Conservation (phyloP, 2,113 vertebrate species). For the Rana temporaria region DNA sequence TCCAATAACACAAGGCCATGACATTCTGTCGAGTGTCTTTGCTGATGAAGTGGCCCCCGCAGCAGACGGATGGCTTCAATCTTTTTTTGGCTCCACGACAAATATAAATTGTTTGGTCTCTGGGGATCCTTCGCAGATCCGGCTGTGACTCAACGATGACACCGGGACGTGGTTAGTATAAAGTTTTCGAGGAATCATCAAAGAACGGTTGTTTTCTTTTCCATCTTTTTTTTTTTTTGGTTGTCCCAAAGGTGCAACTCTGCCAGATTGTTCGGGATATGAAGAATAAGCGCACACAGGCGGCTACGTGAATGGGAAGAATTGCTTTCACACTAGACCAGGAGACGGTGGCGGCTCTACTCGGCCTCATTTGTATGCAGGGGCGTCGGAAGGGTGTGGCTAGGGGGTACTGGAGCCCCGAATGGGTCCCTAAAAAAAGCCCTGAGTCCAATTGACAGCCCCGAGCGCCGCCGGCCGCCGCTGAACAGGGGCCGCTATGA, state of each 20-base stretch:
- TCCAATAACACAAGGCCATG: conserved; percentile 36
- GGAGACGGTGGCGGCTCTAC: too few relatives aligned
- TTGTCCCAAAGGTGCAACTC: background rate
- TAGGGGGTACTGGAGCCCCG: too few relatives aligned
- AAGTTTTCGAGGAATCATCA: conserved; percentile 20
- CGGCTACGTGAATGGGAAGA: background rate
- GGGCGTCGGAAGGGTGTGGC: too few relatives aligned
- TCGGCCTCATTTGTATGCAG: too few relatives aligned
- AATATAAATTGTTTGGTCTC: conserved; percentile 46
- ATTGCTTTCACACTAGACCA: too few relatives aligned
- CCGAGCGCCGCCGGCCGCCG: too few relatives aligned
- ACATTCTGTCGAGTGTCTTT: conserved; percentile 52
- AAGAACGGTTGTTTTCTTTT: background rate
- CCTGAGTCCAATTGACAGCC: too few relatives aligned
- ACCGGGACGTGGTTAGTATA: conserved; percentile 27
- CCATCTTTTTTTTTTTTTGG: too few relatives aligned
- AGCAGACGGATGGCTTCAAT: conserved; percentile 55
- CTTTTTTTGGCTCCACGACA: conserved; percentile 52
- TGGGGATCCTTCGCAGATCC: conserved; percentile 17
- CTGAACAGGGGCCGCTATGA: too few relatives aligned
- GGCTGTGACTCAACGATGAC: conserved; percentile 38
- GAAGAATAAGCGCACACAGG: conserved; percentile 1
- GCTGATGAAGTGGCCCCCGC: conserved; percentile 39
- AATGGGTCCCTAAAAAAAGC: too few relatives aligned
- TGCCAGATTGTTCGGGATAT: conserved; percentile 4